phyloP scores from a whole-genome alignment of 2,113 vertebrate genomes.

The Ochotona curzoniae region DNA sequence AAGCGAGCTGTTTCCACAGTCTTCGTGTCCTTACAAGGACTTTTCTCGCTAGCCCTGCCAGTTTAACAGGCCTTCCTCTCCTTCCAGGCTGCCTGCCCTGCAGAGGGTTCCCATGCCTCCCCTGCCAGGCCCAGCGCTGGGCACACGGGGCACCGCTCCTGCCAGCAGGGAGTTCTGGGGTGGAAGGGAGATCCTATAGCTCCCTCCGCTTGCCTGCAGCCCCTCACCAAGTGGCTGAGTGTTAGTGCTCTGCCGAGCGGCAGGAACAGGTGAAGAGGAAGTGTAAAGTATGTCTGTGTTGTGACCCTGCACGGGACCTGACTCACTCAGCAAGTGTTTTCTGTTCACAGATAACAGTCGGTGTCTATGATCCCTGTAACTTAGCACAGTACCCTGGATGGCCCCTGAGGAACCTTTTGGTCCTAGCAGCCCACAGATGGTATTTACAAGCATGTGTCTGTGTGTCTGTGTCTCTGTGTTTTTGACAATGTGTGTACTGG shows the following conservation, averaged over 20 bases:
- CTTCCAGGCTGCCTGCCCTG: background rate
- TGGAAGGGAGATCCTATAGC: background rate
- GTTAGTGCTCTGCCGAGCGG: background rate
- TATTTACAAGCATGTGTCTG: conserved; percentile 81
- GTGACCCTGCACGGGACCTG: background rate
- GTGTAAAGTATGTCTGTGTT: background rate
- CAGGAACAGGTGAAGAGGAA: background rate
- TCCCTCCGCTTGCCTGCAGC: background rate
- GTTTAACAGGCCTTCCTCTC: background rate
- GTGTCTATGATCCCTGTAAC: conserved; percentile 97
- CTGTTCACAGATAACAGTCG: conserved; percentile 92
- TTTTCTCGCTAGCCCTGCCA: background rate
- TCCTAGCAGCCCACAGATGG: conserved; percentile 93
- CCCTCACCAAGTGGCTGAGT: background rate
- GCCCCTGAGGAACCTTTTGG: conserved; percentile 96
- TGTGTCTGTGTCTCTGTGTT: background rate
- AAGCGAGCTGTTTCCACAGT: background rate
- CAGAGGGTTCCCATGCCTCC: background rate
- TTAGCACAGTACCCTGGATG: conserved; percentile 97
- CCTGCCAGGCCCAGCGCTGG: background rate
- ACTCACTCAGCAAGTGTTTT: conserved; percentile 52
- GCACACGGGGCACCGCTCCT: background rate
- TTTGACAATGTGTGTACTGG: background rate
- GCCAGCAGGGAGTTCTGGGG: background rate
- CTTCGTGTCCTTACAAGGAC: background rate